Evolutionary conservation across 2,113 vertebrate species (phyloP), one percentile per base, ranked within the genome.

Genomic region (Gasterosteus aculeatus): DNA sequence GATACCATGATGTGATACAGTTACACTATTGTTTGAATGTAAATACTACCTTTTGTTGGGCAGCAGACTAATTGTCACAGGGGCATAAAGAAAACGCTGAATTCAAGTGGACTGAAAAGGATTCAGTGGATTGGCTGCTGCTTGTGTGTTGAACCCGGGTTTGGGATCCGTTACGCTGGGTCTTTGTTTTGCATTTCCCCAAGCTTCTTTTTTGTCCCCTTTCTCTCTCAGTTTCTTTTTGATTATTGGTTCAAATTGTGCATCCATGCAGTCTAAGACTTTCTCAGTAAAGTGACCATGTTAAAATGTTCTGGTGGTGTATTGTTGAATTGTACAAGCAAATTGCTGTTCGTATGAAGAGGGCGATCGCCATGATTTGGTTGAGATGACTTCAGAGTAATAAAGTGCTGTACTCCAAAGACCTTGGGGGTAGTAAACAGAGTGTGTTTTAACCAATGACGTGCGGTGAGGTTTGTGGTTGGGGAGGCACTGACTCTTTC

Each of bases 261-360:
- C 83, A 87, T 88, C 77, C 90, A 81, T 86, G 86, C 75, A 19
- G 87, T 83, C 84, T 73, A 72, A 85, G 82, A 80, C 84, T 80
- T 81, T 81, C 76, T 77, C 67, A 81, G 87, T 88, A 81, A 88
- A 87, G 81, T 91, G 88, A 91, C 90, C 82, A 41, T 84, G 88
- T 88, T 85, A 44, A 80, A 90, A 82, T 90, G 87, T 89, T 86
- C 84, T 85, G 9, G 80, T 78, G 77, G 75, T 66, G 29, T 85
- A 74, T 63, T 49, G 75, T 56, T 89, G 83, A 89, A 84, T 78
- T 64, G 76, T 82, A 85, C 85, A 81, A 84, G 85, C 87, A 87
- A 89, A 89, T 88, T 86, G 87, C 86, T 86, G 88, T 88, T 89
- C 77, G 87, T 90, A 85, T 89, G 83, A 90, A 88, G 83, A 88